Percentiles rank a stretch among this genome's conserved stretches.
Conservation (phyloP, 2,113 vertebrate species). For the Notothenia rossii region DNA sequence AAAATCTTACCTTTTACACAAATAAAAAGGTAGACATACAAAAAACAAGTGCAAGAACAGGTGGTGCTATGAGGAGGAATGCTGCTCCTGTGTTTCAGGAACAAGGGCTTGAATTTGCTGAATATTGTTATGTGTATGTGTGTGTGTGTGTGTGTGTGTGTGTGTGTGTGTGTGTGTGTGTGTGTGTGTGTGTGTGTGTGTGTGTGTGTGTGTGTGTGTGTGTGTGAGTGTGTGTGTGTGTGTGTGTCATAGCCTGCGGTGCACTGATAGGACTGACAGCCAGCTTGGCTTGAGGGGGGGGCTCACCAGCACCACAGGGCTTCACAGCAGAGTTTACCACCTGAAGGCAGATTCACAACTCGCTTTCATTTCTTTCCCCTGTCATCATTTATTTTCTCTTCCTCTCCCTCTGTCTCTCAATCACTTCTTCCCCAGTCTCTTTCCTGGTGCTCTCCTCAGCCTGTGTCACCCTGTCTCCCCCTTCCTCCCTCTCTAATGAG, state of each 20-base stretch:
- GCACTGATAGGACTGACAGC: constrained; percentile 8
- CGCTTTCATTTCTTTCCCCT: background rate
- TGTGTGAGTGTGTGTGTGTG: constrained; percentile 2
- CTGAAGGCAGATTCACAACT: constrained; percentile 40
- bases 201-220: background rate
- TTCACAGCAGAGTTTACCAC: constrained; percentile 29
- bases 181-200: too few species aligned
- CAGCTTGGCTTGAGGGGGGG: constrained; percentile 22
- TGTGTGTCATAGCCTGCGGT: background rate
- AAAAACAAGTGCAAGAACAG: too few species aligned
- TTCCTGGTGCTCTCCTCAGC: background rate
- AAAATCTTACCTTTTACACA: too few species aligned
- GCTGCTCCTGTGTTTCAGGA: too few species aligned
- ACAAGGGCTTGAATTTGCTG: too few species aligned
- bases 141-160: too few species aligned
- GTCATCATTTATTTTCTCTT: constrained; percentile 12
- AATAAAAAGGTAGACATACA: too few species aligned
- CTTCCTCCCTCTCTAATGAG: constrained; percentile 47
- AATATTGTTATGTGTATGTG: too few species aligned
- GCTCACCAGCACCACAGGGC: background rate
- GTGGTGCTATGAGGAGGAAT: too few species aligned
- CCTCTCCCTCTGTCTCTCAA: constrained; percentile 1
- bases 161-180: too few species aligned
- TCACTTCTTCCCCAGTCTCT: background rate
- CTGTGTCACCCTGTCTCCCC: background rate